These are phyloP conservation scores for Maniola hyperantus DNA, from an alignment of 2,888 invertebrate species.

Conservation along the genomic window DNA sequence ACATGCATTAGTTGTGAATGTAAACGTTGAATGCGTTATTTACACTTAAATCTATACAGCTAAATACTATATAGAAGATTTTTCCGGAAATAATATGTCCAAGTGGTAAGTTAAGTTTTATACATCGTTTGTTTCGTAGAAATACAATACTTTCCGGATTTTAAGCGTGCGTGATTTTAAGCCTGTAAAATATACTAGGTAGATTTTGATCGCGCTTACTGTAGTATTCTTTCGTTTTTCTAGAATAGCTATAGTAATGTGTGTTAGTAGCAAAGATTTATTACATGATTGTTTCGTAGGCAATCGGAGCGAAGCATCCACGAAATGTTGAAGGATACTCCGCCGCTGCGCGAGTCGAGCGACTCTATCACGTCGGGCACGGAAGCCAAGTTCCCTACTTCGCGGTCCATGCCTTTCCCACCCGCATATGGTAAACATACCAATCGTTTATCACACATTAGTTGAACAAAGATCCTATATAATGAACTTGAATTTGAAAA, in stretches of 20 bases:
- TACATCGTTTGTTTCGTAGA: slow-evolving; percentile 23
- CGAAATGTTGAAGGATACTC: slow-evolving; percentile 93
- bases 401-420: slow-evolving; percentile 87
- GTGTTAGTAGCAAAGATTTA: neutral
- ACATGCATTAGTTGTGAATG: slow-evolving; percentile 2
- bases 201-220: neutral
- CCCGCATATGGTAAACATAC: slow-evolving; percentile 82
- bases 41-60: slow-evolving; percentile 13
- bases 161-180: neutral
- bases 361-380: slow-evolving; percentile 89
- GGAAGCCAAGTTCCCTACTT: slow-evolving; percentile 85
- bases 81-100: slow-evolving; percentile 58
- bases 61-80: slow-evolving; percentile 19
- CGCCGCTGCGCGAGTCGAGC: slow-evolving; percentile 89
- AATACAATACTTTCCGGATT: neutral
- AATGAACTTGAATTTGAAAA: no score
- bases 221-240: neutral
- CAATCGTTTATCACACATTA: no score
- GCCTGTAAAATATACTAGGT: neutral
- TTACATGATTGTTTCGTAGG: slow-evolving; percentile 50
- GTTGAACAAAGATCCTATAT: no score
- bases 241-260: neutral
- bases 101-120: slow-evolving; percentile 59
- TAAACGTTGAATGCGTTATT: neutral
- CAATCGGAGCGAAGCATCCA: slow-evolving; percentile 88